Base-by-base conservation (phyloP, 30 jellyfish, hydroid and myxozoan species). In the Cassiopea xamachana region DNA sequence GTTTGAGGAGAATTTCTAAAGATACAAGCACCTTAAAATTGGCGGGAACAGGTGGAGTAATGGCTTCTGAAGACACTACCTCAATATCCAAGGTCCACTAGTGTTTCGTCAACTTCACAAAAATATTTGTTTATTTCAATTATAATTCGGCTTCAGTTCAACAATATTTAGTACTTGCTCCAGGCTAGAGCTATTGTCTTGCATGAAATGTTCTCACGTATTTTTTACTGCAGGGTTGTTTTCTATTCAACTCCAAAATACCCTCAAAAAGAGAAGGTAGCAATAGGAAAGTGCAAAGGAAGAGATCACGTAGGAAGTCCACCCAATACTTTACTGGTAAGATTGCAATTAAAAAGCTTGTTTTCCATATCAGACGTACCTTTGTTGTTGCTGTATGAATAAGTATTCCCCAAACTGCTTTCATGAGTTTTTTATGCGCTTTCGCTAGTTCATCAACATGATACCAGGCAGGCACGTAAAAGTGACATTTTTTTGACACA, bases 301-400 rank as follows among this genome's bases (percentile, higher is more conserved):
- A 78, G 60, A 49, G 92, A 73, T 83, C 92, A 71, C n/a, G 18
- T 16, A 83, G 51, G 59, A 70, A 48, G 59, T 59, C 83, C 1
- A 64, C 92, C 71, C 76, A 55, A 70, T 71, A 83, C 60, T 83
- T 83, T 48, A 83, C 85, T 18, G 90, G 95, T 88, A 16, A 78
- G 87, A 16, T 4, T 0, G 15, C 6, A 0, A 55, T 3, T 55
- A 55, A 6, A 27, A 6, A 55, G 64, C 64, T 10, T 10, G 64
- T 55, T 0, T 55, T 3, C 7, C 12, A 3, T 55, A 55, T 55
- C 64, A 55, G 64, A 55, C 39, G 0, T 55, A 0, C 0, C 64
- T 55, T 55, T 3, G 64, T 0, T 55, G 64, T 6, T 27, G 39
- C 39, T 27, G 39, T 27, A 27, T 27, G 39, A 27, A 27, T 27